A percentile compares a stretch with the other conserved stretches of the same genome.
phyloP scores from a whole-genome alignment of 2,888 invertebrate genomes.

The Psylliodes chrysocephalus region DNA sequence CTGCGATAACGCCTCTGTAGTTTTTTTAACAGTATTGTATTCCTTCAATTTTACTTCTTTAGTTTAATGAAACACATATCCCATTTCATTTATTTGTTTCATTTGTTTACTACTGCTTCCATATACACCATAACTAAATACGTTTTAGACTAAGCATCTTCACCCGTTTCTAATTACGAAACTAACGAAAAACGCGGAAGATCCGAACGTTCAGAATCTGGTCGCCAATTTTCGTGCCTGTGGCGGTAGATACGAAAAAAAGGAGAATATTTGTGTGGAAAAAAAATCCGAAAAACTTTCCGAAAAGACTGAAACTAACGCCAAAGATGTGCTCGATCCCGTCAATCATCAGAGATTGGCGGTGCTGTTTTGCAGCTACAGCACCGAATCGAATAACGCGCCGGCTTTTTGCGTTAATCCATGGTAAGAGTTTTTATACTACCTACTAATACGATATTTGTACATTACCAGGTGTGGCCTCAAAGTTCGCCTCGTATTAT shows the following conservation, averaged over 20 bases:
- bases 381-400: constrained; percentile 78
- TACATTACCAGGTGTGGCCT: too few species aligned
- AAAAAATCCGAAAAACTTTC: constrained; percentile 38
- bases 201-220: constrained; percentile 74
- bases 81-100: too few species aligned
- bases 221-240: constrained; percentile 88
- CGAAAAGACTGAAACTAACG: constrained; percentile 39
- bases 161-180: constrained; percentile 82
- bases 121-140: too few species aligned
- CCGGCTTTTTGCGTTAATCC: constrained; percentile 92
- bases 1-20: too few species aligned
- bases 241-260: constrained; percentile 74
- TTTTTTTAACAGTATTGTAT: too few species aligned
- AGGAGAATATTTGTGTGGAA: constrained; percentile 49
- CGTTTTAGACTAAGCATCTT: constrained; percentile 67
- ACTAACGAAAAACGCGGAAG: constrained; percentile 74
- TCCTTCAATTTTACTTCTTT: too few species aligned
- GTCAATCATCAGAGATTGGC: constrained; percentile 87
- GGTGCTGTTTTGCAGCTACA: constrained; percentile 90
- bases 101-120: too few species aligned
- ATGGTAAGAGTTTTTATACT: constrained; percentile 72
- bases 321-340: constrained; percentile 79
- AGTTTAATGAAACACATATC: too few species aligned
- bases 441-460: too few species aligned
- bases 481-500: too few species aligned